Conservation (phyloP, 2,888 invertebrate genomes). For the Drosophila rellima region DNA sequence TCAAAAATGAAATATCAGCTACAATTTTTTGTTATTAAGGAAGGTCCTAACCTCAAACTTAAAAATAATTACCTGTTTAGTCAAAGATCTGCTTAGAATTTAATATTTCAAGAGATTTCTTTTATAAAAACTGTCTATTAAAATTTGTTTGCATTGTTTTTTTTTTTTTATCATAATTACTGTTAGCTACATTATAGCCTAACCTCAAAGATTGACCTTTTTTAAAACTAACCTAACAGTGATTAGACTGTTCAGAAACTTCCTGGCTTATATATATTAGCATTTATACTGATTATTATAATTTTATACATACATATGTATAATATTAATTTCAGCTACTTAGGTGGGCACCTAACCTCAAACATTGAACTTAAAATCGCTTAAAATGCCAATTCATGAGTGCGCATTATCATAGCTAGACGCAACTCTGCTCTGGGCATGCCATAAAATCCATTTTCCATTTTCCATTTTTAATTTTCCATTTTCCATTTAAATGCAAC, state of each 20-base stretch:
- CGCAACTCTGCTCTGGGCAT: slow-evolving; percentile 22
- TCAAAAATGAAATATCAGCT: background rate
- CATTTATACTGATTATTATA: background rate
- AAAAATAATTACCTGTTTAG: background rate
- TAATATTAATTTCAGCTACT: too few relatives aligned
- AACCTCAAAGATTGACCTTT: background rate
- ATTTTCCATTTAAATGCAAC: slow-evolving; percentile 27
- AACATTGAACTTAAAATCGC: slow-evolving; percentile 41
- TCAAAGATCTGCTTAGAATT: background rate
- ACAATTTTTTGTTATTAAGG: background rate
- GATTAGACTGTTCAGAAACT: background rate
- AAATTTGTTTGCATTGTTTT: background rate
- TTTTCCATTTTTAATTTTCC: slow-evolving; percentile 23
- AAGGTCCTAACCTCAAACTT: background rate
- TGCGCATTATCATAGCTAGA: slow-evolving; percentile 43
- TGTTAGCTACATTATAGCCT: background rate
- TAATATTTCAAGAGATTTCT: background rate
- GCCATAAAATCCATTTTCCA: slow-evolving; percentile 29
- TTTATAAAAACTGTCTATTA: background rate
- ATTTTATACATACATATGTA: too few relatives aligned
- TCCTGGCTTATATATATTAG: background rate
- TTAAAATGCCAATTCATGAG: slow-evolving; percentile 50
- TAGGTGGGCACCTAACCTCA: slow-evolving; percentile 41
- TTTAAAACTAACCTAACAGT: background rate
- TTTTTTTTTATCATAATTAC: background rate